Conservation (phyloP, 2,113 vertebrate genomes). For the Callithrix jacchus region DNA sequence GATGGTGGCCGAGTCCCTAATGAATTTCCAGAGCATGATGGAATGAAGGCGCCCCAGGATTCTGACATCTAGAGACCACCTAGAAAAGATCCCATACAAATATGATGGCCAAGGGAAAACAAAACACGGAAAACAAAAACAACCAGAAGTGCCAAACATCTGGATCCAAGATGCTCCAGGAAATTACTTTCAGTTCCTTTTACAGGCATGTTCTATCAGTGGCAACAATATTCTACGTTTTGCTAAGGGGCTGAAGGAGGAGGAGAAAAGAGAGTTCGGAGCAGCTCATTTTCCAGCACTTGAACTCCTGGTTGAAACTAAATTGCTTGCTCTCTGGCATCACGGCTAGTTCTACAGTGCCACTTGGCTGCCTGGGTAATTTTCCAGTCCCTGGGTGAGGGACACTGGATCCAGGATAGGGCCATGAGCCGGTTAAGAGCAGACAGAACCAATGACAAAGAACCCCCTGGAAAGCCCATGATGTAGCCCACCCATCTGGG, state of each 20-base stretch:
- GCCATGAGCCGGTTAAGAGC: not conserved
- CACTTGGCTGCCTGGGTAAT: not conserved
- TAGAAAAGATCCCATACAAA: not conserved
- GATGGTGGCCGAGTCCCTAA: not conserved
- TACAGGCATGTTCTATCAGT: not conserved
- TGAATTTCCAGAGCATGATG: not conserved
- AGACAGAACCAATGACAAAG: not conserved
- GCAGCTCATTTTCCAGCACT: not conserved
- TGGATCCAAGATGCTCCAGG: not conserved
- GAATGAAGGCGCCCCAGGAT: not conserved
- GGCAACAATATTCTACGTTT: not conserved
- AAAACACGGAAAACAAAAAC: not conserved
- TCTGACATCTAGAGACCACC: not conserved
- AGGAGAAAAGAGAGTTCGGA: not conserved
- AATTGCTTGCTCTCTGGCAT: not conserved
- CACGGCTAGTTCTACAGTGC: not conserved
- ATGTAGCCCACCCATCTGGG: accelerated
- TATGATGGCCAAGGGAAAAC: not conserved
- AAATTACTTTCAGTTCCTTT: not conserved
- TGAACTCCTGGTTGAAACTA: not conserved
- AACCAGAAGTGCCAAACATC: not conserved
- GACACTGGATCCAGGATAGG: not conserved
- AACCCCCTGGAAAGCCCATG: not conserved
- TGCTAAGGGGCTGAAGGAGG: not conserved
- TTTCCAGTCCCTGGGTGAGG: not conserved